Base-by-base conservation (phyloP, 2,888 invertebrate genomes). In the Cephus pygmeus region DNA sequence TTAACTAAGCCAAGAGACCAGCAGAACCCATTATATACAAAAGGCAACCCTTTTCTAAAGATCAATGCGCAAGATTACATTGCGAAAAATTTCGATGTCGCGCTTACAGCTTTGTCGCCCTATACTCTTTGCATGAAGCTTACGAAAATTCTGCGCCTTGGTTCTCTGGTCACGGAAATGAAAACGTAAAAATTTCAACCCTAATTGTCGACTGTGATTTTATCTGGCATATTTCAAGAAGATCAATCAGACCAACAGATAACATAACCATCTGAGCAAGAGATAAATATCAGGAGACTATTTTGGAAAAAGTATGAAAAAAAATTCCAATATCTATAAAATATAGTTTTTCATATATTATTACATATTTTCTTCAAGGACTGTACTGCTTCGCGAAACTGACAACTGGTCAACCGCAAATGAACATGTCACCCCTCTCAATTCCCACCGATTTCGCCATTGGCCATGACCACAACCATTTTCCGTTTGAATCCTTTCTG, bases 51-150 rank as follows among this genome's bases (percentile, higher is more conserved):
- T 87, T 90, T 87, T 85, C 83, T 56, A 81, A 82, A 90, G 89
- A 90, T 90, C 89, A 91, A 90, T 90, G 87, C 89, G 89, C 82
- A 90, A 91, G 91, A 91, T 91, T 91, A 90, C 90, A 89, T 90
- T 88, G 91, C 91, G 87, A 90, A 91, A 88, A 89, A 84, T 86
- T 86, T 83, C 81, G 77, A 81, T 79, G 78, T 84, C 79, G 81
- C 79, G 71, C 56, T 78, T 76, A 76, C 77, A 79, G 76, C 75
- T 79, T 82, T 82, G 73, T 82, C 73, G 69, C 76, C 56, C 56
- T 56, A 9, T 23, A 23, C 56, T 56, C 56, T 23, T 23, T 56
- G 23, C 56, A 23, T 9, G 23, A 56, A 56, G 56, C 56, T 56
- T 56, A 15, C 56, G 9, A 56, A 23, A 56, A 56, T 23, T 56